phyloP scores from a whole-genome alignment of 1,140 invertebrate species.

The Hylaeus anthracinus region DNA sequence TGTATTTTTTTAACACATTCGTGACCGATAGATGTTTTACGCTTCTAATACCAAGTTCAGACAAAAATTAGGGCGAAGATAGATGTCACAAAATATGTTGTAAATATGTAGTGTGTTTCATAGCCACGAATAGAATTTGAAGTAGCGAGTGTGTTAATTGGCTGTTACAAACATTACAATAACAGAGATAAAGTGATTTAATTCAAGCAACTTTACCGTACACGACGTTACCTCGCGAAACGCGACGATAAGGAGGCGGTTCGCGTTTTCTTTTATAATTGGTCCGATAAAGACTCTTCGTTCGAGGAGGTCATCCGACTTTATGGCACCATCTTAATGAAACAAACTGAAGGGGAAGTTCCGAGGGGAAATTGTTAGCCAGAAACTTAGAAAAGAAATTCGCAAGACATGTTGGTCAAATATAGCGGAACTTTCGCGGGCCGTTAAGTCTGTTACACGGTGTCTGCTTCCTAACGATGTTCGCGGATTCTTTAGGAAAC shows the following conservation, averaged over 20 bases:
- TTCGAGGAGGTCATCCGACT: background rate
- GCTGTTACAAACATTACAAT: too few species aligned
- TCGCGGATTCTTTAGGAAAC: constrained; percentile 18
- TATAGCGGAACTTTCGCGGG: constrained; percentile 35
- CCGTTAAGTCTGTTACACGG: constrained; percentile 42
- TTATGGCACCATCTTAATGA: constrained; percentile 32
- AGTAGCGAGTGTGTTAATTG: too few species aligned
- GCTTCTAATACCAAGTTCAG: too few species aligned
- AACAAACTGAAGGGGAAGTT: constrained; percentile 28
- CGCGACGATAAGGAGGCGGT: background rate
- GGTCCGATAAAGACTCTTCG: background rate
- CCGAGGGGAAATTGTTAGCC: constrained; percentile 29
- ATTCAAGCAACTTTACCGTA: background rate
- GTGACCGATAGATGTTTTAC: too few species aligned
- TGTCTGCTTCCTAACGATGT: constrained; percentile 38
- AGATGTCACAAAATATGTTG: too few species aligned
- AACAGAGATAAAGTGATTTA: too few species aligned
- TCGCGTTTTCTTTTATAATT: constrained; percentile 1
- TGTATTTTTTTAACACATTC: too few species aligned
- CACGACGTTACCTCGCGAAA: background rate
- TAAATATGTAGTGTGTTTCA: too few species aligned
- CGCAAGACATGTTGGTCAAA: constrained; percentile 44
- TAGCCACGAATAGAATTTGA: too few species aligned
- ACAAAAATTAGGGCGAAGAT: too few species aligned
- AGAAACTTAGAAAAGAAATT: constrained; percentile 47